Evolutionary conservation across 2,113 vertebrate species (phyloP), one percentile per base, ranked within the genome.

Genomic region (Cygnus buccinator): DNA sequence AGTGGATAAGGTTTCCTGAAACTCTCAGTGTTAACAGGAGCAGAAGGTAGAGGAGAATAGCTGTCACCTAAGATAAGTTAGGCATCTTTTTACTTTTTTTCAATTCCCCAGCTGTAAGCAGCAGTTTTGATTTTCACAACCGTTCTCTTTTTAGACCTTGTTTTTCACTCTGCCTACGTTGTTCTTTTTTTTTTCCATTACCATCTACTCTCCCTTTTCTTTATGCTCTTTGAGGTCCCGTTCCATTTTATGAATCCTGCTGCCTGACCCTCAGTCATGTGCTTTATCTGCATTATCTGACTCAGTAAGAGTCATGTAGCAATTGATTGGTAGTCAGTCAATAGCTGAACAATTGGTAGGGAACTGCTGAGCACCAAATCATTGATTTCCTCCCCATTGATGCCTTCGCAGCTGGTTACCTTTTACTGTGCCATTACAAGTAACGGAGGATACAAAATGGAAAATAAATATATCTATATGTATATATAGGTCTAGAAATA

Each of bases 281-380:
- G 26, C 22, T 86, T 89, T 93, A 77, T 90, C 84, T 92, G 63
- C 57, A 50, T 77, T 92, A 76, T 33, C 13, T 74, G 41, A 50
- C 57, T 57, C 65, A 44, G 54, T 43, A 84, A 43, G 22, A 82
- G 29, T 29, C 63, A n/a, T 46, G n/a, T 63, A 74, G 39, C 62
- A 91, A 94, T 90, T 95, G 86, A 95, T 79, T 79, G 39, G 35
- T 52, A 92, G 84, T 76, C 87, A 78, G 61, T 94, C 93, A 81
- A 94, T 96, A 95, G 63, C 68, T 85, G 68, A 89, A 66, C 72
- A 94, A 90, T 61, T 95, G 84, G 39, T 65, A 86, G 35, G 52
- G 33, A 84, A 89, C 75, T 66, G 85, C 86, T 90, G 84, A 92
- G 89, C 33, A 84, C 91, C 89, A 93, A 95, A 95, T 55, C 31